A percentile compares a stretch with the other conserved stretches of the same genome.
These are phyloP conservation scores for Sparidentex hasta DNA, from an alignment of 2,797 vertebrate species.

Conservation along the genomic window DNA sequence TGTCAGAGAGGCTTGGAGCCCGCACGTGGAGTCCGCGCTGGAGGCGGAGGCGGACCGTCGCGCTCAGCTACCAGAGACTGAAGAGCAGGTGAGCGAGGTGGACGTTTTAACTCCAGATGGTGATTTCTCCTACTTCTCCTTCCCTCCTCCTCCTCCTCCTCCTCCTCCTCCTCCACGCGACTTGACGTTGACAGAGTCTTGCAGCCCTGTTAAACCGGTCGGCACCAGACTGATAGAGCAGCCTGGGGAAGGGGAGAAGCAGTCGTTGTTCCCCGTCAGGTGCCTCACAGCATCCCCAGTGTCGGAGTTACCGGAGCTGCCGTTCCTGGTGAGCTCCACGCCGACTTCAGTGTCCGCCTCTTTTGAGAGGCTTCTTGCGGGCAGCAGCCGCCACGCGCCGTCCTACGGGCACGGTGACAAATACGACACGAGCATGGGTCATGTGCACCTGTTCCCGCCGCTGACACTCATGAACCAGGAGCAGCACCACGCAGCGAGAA, in stretches of 20 bases:
- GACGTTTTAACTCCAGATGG: slow-evolving; percentile 63
- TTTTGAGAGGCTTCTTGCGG: slow-evolving; percentile 86
- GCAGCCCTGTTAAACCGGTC: slow-evolving; percentile 85
- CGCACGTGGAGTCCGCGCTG: slow-evolving; percentile 76
- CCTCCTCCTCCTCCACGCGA: slow-evolving; percentile 50
- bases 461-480: slow-evolving; percentile 64
- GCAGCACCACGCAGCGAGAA: slow-evolving; percentile 78
- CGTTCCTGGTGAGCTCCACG: slow-evolving; percentile 85
- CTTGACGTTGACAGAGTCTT: slow-evolving; percentile 45
- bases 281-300: slow-evolving; percentile 84
- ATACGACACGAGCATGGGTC: slow-evolving; percentile 64
- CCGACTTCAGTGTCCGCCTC: slow-evolving; percentile 60
- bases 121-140: slow-evolving; percentile 66
- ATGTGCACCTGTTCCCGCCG: slow-evolving; percentile 77
- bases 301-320: slow-evolving; percentile 79
- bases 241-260: slow-evolving; percentile 66
- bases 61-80: slow-evolving; percentile 76
- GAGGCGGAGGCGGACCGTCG: slow-evolving; percentile 79
- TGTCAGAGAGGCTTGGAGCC: slow-evolving; percentile 71
- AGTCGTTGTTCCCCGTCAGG: slow-evolving; percentile 82
- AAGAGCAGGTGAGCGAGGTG: slow-evolving; percentile 62
- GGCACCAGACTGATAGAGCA: slow-evolving; percentile 71
- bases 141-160: slow-evolving; percentile 57
- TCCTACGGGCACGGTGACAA: slow-evolving; percentile 73
- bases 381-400: slow-evolving; percentile 69